Percentiles rank a stretch among this genome's conserved stretches.
These are phyloP conservation scores for Sphaeridia pumilis DNA, from an alignment of 2,888 invertebrate genomes.

Conservation along the genomic window DNA sequence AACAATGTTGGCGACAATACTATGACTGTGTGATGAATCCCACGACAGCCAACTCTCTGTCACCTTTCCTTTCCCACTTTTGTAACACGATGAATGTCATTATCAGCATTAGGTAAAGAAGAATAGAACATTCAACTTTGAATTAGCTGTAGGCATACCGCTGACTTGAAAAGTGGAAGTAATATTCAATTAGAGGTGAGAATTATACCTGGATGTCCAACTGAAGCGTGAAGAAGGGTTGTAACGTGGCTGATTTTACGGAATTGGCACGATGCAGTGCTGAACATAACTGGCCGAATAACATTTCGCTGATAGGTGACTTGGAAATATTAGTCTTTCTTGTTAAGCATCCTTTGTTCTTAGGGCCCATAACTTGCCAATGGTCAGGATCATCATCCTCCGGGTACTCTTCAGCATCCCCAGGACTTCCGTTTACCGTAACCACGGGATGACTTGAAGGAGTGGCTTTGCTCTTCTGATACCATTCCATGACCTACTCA, in stretches of 20 bases:
- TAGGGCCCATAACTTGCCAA: slow-evolving; percentile 55
- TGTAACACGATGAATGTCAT: slow-evolving; percentile 30
- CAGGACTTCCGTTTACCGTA: slow-evolving; percentile 2
- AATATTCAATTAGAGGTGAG: slow-evolving; percentile 1
- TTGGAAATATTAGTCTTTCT: slow-evolving; percentile 67
- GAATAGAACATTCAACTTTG: slow-evolving; percentile 29
- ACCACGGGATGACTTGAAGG: not conserved
- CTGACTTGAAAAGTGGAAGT: slow-evolving; percentile 25
- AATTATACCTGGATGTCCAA: slow-evolving; percentile 74
- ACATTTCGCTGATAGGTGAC: slow-evolving; percentile 84
- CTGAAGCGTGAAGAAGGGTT: slow-evolving; percentile 91
- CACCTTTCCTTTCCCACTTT: slow-evolving; percentile 31
- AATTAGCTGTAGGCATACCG: slow-evolving; percentile 14
- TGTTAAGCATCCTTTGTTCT: slow-evolving; percentile 77
- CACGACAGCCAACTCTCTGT: slow-evolving; percentile 26
- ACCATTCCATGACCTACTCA: slow-evolving; percentile 30
- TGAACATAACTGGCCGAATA: slow-evolving; percentile 80
- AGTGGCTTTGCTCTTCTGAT: slow-evolving; percentile 22
- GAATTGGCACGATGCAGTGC: slow-evolving; percentile 58
- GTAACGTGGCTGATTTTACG: slow-evolving; percentile 76
- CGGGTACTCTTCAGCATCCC: slow-evolving; percentile 30
- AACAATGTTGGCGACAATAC: slow-evolving; percentile 21
- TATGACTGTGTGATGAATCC: slow-evolving; percentile 19
- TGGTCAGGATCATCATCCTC: slow-evolving; percentile 35
- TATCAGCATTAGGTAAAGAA: slow-evolving; percentile 3